Percentiles rank a stretch among this genome's conserved stretches.
Evolutionary conservation across 2,888 invertebrate genomes (phyloP).

Genomic region (Coenonympha glycerion): DNA sequence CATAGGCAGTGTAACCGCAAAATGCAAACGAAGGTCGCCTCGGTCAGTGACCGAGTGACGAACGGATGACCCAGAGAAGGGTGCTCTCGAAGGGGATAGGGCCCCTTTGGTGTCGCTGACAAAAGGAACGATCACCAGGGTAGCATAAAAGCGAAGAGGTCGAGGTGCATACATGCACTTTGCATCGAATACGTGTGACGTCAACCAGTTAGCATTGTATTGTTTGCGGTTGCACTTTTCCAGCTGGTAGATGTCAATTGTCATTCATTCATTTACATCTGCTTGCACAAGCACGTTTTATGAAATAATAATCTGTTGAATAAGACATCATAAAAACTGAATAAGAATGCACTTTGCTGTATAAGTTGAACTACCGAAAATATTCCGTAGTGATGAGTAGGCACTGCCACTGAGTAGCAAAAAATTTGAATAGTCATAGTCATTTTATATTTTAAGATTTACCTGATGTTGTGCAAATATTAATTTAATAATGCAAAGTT

Average conservation of each 20-base stretch:
- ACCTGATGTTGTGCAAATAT: too few relatives aligned
- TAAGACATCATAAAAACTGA: not conserved
- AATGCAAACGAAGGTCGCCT: constrained; percentile 23
- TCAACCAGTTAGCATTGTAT: constrained; percentile 60
- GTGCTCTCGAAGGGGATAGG: constrained; percentile 74
- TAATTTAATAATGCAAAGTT: too few relatives aligned
- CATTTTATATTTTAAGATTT: too few relatives aligned
- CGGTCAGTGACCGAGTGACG: constrained; percentile 54
- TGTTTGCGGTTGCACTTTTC: constrained; percentile 61
- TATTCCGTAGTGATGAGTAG: too few relatives aligned
- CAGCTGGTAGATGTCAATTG: constrained; percentile 34
- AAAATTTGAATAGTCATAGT: too few relatives aligned
- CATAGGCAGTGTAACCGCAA: constrained; percentile 6
- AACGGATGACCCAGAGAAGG: constrained; percentile 69
- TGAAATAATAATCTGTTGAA: constrained; percentile 4
- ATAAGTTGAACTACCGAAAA: not conserved
- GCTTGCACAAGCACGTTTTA: constrained; percentile 1
- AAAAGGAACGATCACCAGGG: constrained; percentile 72
- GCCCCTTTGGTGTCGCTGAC: constrained; percentile 72
- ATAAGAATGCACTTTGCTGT: not conserved
- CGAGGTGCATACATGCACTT: constrained; percentile 73
- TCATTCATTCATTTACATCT: constrained; percentile 33
- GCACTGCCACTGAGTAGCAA: too few relatives aligned
- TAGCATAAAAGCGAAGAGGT: constrained; percentile 64
- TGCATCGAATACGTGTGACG: constrained; percentile 72